Base-by-base conservation (phyloP, 1,140 invertebrate genomes). In the Neomicropteryx cornuta region DNA sequence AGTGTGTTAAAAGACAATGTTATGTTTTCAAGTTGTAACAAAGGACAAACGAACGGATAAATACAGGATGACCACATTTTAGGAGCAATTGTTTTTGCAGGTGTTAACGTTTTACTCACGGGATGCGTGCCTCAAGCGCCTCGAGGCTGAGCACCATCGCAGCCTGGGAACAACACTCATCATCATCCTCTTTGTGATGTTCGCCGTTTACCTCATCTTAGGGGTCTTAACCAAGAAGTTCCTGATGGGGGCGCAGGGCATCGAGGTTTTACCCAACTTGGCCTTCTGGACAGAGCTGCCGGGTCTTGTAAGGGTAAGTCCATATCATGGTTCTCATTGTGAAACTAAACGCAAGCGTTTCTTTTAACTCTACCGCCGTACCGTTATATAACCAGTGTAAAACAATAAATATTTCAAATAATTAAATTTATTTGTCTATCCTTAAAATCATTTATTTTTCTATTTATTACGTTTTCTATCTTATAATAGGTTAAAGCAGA, bases 201-300 rank as follows among this genome's bases (percentile, higher is more conserved):
- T 58, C 0, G 49, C 64, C 38, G 62, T 63, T 38, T 68, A 68
- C 36, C 45, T 68, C 14, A 54, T 62, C 4, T 52, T 65, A 2
- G 72, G 71, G 27, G 58, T 60, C 45, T 57, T 61, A 23, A 62
- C 71, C 1, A 66, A 71, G 52, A 67, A 70, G 51, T 75, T 71
- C 49, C 46, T 71, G 10, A 66, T 71, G 61, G 71, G 72, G 14
- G 72, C 72, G 5, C 62, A 68, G 8, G 71, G 72, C 3, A 41
- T 66, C 13, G 72, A 75, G 56, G 58, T 72, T 20, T 63, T 75
- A 43, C 72, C 72, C 2, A 72, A 75, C 51, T 47, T 70, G 34
- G 62, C 55, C 40, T 75, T 75, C 50, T 75, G 72, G 72, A 55
- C 49, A 20, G 67, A 69, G 36, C 46, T 73, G 24, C 71, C 71